phyloP scores from a whole-genome alignment of 2,797 vertebrate genomes.

The Periparus ater region DNA sequence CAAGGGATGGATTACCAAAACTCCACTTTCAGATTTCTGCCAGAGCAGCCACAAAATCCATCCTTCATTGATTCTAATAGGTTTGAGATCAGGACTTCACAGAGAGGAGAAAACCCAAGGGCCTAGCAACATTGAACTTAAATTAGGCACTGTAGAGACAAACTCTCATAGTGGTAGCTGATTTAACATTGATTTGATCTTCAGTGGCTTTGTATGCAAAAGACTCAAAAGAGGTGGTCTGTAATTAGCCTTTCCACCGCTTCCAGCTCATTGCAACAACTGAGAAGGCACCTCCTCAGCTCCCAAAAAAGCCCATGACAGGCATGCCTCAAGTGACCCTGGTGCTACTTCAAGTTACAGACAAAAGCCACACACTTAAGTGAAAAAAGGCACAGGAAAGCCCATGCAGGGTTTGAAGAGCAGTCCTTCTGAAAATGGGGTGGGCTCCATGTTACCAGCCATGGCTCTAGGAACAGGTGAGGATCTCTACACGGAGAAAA shows the following conservation, averaged over 20 bases:
- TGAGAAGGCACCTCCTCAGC: neutral
- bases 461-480: fast-evolving
- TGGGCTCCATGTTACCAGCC: fast-evolving
- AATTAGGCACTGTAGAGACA: neutral
- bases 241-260: neutral
- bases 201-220: neutral
- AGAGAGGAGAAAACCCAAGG: neutral
- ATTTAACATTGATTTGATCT: slow-evolving; percentile 27
- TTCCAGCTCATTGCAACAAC: neutral
- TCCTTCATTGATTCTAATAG: neutral
- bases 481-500: fast-evolving
- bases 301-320: fast-evolving
- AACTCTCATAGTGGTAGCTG: neutral
- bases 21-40: neutral
- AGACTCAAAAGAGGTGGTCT: neutral
- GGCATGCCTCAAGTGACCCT: fast-evolving
- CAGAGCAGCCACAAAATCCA: neutral
- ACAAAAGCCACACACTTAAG: neutral
- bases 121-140: neutral
- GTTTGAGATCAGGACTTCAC: neutral
- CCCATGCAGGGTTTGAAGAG: neutral
- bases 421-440: fast-evolving
- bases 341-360: neutral
- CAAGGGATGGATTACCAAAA: neutral
- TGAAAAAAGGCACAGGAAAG: neutral